Base-by-base conservation (phyloP, 37 sponge, comb jelly and placozoan genomes). In the Tethya wilhelma region DNA sequence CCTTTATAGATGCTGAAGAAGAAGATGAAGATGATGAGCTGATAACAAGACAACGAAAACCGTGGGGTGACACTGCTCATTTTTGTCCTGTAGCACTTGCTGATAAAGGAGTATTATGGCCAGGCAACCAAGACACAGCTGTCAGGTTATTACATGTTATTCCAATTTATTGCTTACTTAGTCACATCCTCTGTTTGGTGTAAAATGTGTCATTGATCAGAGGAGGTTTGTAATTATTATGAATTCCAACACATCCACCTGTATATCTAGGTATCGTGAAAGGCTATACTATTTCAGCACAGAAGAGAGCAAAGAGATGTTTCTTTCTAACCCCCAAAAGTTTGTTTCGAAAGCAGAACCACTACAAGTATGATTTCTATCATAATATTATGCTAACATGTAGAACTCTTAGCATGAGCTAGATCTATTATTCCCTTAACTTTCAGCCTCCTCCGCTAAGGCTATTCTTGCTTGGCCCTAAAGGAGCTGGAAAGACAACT, bases 51-150 rank as follows among this genome's bases (percentile, higher is more conserved):
- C 60, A 81, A 55, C 62, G 71, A 22, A 92, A 92, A 58, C 93
- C 93, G 1, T 96, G 96, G 92, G 99, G 99, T 38, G 94, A 90
- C 66, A 80, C 93, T 38, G 29, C 41, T 7, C 92, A 89, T 68
- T 98, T 72, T 91, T 98, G 99, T 64, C 99, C 99, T 28, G 96
- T 98, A 12, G 90, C 93, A 23, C 87, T 98, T 42, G 59, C 44
- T 20, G 95, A 98, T 45, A 60, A 63, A n/a, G 77, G 73, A 17
- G 86, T 93, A 17, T 79, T 96, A 23, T 91, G 89, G 90, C 96
- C 94, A 43, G 94, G 89, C 26, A 81, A 62, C 46, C 34, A 81
- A 4, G 78, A 88, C 41, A 46, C 60, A 46, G 78, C 83, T 30
- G 14, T 77, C 19, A 76, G 53, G 78, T 77, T 49, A 17, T 49